Conservation (phyloP, 1,140 invertebrate genomes). For the Drosophila rhopaloa region DNA sequence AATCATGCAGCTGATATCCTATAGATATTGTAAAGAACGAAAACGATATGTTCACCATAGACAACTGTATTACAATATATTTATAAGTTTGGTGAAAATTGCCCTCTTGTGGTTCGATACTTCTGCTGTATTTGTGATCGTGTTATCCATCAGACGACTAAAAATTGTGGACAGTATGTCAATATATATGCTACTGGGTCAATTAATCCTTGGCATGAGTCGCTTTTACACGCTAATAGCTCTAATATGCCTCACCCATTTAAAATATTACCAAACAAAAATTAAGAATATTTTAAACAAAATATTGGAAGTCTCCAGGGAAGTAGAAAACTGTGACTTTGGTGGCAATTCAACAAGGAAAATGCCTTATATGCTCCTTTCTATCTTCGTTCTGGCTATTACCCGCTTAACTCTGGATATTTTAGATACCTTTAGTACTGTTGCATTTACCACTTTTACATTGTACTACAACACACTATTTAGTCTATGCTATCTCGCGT, state of each 20-base stretch:
- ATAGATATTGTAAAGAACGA: slow-evolving; percentile 9
- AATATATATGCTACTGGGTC: neutral
- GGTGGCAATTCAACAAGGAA: neutral
- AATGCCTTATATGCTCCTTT: neutral
- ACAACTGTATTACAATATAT: neutral
- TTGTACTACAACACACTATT: slow-evolving; percentile 9
- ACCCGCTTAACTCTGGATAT: neutral
- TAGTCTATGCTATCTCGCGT: slow-evolving; percentile 8
- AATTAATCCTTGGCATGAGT: slow-evolving; percentile 2
- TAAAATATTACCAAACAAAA: slow-evolving; percentile 12
- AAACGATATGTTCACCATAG: slow-evolving; percentile 16
- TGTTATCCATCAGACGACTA: neutral
- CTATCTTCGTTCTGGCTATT: neutral
- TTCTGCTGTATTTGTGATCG: neutral
- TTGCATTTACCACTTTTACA: neutral
- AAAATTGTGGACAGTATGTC: neutral
- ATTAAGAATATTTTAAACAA: slow-evolving; percentile 5
- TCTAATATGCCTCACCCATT: slow-evolving; percentile 13
- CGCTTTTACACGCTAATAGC: slow-evolving; percentile 4
- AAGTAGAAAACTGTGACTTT: slow-evolving; percentile 7
- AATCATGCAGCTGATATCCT: slow-evolving; percentile 14
- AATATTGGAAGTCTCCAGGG: slow-evolving; percentile 11
- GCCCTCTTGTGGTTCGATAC: slow-evolving; percentile 2
- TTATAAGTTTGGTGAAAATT: slow-evolving; percentile 5
- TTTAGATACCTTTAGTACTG: neutral